Base-by-base conservation (phyloP, 2,797 vertebrate species). In the Psittacula derbiana region DNA sequence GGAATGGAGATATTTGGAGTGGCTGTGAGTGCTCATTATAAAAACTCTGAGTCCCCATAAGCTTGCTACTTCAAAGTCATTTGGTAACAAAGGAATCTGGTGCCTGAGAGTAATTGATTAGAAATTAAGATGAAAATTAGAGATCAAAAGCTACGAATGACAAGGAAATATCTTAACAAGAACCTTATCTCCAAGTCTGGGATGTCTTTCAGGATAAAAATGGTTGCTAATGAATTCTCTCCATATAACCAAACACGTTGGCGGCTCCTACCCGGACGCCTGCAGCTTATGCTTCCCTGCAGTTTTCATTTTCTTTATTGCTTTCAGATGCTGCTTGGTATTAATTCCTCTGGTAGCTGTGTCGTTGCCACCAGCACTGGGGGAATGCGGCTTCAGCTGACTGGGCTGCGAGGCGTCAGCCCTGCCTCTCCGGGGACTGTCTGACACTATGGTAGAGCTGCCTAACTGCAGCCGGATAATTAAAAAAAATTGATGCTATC, bases 371-470 rank as follows among this genome's bases (percentile, higher is more conserved):
- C 97, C 97, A 97, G 97, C 97, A 58, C 97, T 55, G 96, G 97
- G 98, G 91, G 97, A 98, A 97, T 97, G 98, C 44, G 98, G 98
- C 98, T 96, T 74, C 27, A 73, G 97, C 98, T 98, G 98, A 97
- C 98, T 91, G 97, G 98, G 98, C 98, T 98, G 95, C 10, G 73
- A 98, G 98, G 98, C 98, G 98, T 98, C 98, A 98, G 98, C 36
- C 83, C 97, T 95, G 96, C 97, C 98, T 97, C 98, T 98, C 97
- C 53, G 14, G 98, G 98, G 98, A 98, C 97, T 73, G 97, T 95
- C 98, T 98, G 98, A 98, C 98, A 98, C 92, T 74, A 40, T 60
- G 70, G 97, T 97, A 89, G 96, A 96, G 96, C 98, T 98, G 97
- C 98, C 98, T 95, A 75, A 86, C 97, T 98, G 97, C 97, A 97